These are phyloP conservation scores for Brachypodius melanocephalos DNA, from an alignment of 2,113 vertebrate species.

Conservation along the genomic window DNA sequence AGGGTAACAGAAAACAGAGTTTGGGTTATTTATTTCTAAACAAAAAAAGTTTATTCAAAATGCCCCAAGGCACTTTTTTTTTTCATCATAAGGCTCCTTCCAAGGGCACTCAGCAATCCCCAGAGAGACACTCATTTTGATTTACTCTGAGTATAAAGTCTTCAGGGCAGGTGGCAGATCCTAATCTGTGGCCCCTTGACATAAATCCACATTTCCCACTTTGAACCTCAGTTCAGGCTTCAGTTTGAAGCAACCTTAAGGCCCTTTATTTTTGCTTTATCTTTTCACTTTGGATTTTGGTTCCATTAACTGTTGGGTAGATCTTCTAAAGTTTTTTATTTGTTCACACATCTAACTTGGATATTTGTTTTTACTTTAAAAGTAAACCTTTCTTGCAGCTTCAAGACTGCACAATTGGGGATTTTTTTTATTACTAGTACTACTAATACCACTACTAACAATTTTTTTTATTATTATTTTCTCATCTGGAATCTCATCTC, in stretches of 20 bases:
- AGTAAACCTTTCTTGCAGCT: background rate
- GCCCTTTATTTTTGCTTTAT: background rate
- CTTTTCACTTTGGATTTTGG: background rate
- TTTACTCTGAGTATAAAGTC: background rate
- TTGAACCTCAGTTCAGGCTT: background rate
- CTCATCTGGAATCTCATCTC: background rate
- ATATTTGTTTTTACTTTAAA: background rate
- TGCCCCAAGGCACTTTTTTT: background rate
- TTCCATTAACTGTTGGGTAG: background rate
- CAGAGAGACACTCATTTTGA: background rate
- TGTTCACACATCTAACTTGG: background rate
- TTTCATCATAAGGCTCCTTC: background rate
- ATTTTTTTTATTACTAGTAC: background rate
- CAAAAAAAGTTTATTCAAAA: background rate
- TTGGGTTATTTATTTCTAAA: background rate
- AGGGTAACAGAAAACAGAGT: slow-evolving; percentile 3
- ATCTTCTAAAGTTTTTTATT: background rate
- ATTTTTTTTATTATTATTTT: background rate
- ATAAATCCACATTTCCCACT: slow-evolving; percentile 32
- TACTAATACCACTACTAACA: background rate
- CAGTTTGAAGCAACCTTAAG: background rate
- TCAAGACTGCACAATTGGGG: background rate
- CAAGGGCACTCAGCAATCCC: background rate
- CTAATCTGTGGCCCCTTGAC: slow-evolving; percentile 7
- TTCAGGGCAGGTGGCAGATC: slow-evolving; percentile 30